A percentile compares a stretch with the other conserved stretches of the same genome.
These are phyloP conservation scores for Epinephelus lanceolatus DNA, from an alignment of 2,113 vertebrate species.

Conservation along the genomic window DNA sequence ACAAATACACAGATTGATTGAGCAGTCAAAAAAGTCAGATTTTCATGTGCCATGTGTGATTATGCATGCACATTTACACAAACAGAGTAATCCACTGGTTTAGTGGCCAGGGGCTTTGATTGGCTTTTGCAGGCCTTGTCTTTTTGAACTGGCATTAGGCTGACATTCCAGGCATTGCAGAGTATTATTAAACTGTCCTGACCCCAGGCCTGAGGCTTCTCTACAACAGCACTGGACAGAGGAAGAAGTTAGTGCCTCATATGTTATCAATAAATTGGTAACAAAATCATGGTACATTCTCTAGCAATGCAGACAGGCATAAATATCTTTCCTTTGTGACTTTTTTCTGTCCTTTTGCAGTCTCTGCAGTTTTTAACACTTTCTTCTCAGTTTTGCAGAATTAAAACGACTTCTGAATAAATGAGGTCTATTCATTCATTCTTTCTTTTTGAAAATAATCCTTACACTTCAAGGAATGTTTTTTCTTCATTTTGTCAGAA, in stretches of 20 bases:
- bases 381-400: background rate
- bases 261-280: background rate
- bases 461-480: background rate
- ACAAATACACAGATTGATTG: slow-evolving; percentile 26
- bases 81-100: slow-evolving; percentile 59
- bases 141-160: slow-evolving; percentile 74
- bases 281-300: background rate
- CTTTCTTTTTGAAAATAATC: background rate
- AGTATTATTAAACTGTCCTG: slow-evolving; percentile 80
- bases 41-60: slow-evolving; percentile 32
- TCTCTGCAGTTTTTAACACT: background rate
- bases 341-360: background rate
- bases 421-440: too few species aligned
- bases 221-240: slow-evolving; percentile 38
- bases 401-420: background rate
- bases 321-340: background rate
- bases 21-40: background rate
- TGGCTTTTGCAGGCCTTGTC: slow-evolving; percentile 54
- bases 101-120: slow-evolving; percentile 50
- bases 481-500: background rate
- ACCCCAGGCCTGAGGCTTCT: slow-evolving; percentile 59
- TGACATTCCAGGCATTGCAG: slow-evolving; percentile 82
- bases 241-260: slow-evolving; percentile 6
- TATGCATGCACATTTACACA: slow-evolving; percentile 47
- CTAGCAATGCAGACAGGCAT: background rate